Conservation (phyloP, 2,113 vertebrate species). For the Apodemus speciosus region DNA sequence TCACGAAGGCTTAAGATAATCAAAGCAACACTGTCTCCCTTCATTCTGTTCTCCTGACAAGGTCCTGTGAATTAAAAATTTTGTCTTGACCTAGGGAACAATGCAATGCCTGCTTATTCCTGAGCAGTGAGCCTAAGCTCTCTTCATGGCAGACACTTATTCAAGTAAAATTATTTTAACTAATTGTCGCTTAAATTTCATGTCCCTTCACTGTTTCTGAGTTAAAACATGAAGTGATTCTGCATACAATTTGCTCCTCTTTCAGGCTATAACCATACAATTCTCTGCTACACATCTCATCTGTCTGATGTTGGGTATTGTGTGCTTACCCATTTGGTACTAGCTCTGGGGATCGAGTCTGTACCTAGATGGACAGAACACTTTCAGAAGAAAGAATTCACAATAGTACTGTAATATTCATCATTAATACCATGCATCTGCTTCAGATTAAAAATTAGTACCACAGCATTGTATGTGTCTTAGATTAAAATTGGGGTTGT, state of each 20-base stretch:
- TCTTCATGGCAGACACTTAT: background rate
- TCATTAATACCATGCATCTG: background rate
- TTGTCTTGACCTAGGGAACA: background rate
- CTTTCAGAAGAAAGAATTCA: background rate
- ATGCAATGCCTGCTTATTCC: background rate
- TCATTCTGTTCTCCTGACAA: background rate
- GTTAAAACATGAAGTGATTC: background rate
- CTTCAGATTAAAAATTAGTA: background rate
- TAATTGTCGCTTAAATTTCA: background rate
- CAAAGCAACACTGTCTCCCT: background rate
- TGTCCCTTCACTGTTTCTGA: background rate
- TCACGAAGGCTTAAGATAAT: background rate
- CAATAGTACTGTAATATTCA: background rate
- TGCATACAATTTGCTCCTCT: fast-evolving
- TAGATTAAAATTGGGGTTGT: background rate
- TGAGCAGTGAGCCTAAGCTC: background rate
- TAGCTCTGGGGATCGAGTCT: background rate
- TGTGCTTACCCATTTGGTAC: background rate
- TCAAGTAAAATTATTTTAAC: background rate
- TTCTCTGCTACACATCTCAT: background rate
- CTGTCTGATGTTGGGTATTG: background rate
- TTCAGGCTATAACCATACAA: background rate
- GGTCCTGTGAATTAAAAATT: background rate
- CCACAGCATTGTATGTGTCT: background rate
- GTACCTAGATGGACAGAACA: background rate